Base-by-base conservation (phyloP, 2,888 invertebrate genomes). In the Cataglyphis livida region DNA sequence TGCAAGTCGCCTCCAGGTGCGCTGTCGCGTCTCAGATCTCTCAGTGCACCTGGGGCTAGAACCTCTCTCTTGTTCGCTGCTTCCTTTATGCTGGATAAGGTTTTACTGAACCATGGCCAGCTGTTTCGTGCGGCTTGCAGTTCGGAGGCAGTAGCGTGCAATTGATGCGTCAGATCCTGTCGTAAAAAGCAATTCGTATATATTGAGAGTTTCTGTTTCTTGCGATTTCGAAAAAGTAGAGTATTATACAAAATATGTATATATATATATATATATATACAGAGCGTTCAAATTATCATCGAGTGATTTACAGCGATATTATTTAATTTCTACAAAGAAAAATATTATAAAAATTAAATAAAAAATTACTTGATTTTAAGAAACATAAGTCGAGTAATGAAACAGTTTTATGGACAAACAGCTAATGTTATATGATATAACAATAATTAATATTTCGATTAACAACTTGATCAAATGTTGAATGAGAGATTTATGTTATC, bases 21-120 rank as follows among this genome's bases (percentile, higher is more conserved):
- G 89, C 95, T 95, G 41, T 95, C 95, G 9, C 95, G 94, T 87
- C 95, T 94, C 81, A 94, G 73, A 66, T 93, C 92, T 21, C 87
- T 88, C 73, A 94, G 84, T 32, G 92, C 90, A 1, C 91, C 89
- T 0, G 94, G 84, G 74, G 89, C 86, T 88, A 95, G 90, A 81
- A 86, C 91, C 71, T 94, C 95, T 84, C 93, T 94, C 89, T 96
- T 97, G 91, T 97, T 97, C 15, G 97, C 96, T 6, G 96, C 97
- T 91, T 97, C 97, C 95, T 97, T 97, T 91, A 97, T 96, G 48
- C 96, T 97, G 90, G 96, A 97, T 94, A 99, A 96, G 0, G 99
- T 99, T 95, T 99, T 98, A 87, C 98, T 98, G 76, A 99, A 96
- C 99, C 99, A 99, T 38, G 99, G 97, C 97, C 98, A 99, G 32